phyloP scores from a whole-genome alignment of 2,888 invertebrate genomes.

The Apantesis nais region DNA sequence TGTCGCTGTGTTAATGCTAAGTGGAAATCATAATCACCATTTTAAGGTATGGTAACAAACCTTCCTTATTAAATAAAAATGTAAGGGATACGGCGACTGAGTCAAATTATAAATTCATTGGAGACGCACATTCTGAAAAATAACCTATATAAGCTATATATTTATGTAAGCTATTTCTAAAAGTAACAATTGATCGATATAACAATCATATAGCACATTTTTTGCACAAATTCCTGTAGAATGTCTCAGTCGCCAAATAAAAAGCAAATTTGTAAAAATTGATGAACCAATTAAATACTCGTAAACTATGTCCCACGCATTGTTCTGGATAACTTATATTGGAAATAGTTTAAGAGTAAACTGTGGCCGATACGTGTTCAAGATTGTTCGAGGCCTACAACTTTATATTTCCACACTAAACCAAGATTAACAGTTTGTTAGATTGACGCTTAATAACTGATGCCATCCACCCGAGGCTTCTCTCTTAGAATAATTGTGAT shows the following conservation, averaged over 20 bases:
- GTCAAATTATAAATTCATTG: slow-evolving; percentile 17
- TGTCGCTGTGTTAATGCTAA: slow-evolving; percentile 83
- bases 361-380: slow-evolving; percentile 47
- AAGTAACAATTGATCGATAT: not conserved
- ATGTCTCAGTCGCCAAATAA: slow-evolving; percentile 38
- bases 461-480: slow-evolving; percentile 30
- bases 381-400: slow-evolving; percentile 39
- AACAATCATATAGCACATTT: slow-evolving; percentile 6
- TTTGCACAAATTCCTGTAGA: slow-evolving; percentile 2
- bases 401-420: slow-evolving; percentile 14
- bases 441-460: slow-evolving; percentile 27
- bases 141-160: not conserved
- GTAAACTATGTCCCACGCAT: slow-evolving; percentile 62
- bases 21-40: slow-evolving; percentile 76
- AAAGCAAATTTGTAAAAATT: slow-evolving; percentile 33
- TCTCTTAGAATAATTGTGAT: slow-evolving; percentile 22
- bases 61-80: slow-evolving; percentile 36
- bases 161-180: slow-evolving; percentile 2
- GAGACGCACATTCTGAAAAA: slow-evolving; percentile 10
- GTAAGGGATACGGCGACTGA: slow-evolving; percentile 38
- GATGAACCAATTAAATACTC: slow-evolving; percentile 47
- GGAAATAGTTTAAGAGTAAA: slow-evolving; percentile 71
- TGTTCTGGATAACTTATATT: slow-evolving; percentile 85
- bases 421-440: slow-evolving; percentile 16
- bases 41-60: slow-evolving; percentile 56